Evolutionary conservation across 2,888 invertebrate species (phyloP).

Genomic region (Sinodicranocentrus sp.): DNA sequence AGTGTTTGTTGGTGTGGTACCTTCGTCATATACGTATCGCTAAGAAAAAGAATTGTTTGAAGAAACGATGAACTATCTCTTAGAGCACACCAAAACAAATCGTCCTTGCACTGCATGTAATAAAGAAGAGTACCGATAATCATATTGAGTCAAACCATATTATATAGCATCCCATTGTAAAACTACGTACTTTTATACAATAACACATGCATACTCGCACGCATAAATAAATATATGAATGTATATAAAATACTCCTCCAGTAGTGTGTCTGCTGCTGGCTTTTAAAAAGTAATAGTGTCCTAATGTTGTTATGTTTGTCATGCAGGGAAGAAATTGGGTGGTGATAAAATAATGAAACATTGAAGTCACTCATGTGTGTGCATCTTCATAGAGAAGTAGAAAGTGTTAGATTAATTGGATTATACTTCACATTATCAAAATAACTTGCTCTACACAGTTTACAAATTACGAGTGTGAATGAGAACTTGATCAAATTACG

Average conservation of each 20-base stretch:
- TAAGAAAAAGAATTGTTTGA: slow-evolving; percentile 1
- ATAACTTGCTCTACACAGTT: too few relatives aligned
- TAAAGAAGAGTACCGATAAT: neutral
- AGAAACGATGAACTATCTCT: slow-evolving; percentile 43
- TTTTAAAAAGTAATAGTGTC: slow-evolving; percentile 11
- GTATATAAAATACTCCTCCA: slow-evolving; percentile 15
- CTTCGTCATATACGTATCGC: neutral
- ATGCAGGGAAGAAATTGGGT: slow-evolving; percentile 16
- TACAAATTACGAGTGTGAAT: too few relatives aligned
- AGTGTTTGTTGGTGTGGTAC: slow-evolving; percentile 34
- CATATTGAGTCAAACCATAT: slow-evolving; percentile 10
- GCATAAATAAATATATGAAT: slow-evolving; percentile 34
- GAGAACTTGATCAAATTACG: too few relatives aligned
- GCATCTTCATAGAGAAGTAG: too few relatives aligned
- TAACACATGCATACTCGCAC: slow-evolving; percentile 18
- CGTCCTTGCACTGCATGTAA: slow-evolving; percentile 39
- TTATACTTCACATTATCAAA: too few relatives aligned
- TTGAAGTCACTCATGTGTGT: too few relatives aligned
- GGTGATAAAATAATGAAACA: slow-evolving; percentile 6
- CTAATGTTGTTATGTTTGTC: slow-evolving; percentile 1
- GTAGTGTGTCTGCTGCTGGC: slow-evolving; percentile 13
- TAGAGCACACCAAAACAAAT: slow-evolving; percentile 47
- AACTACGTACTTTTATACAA: slow-evolving; percentile 1
- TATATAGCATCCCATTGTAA: slow-evolving; percentile 4
- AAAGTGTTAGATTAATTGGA: too few relatives aligned